Base-by-base conservation (phyloP, 2,888 invertebrate genomes). In the Schrankia costaestrigalis region DNA sequence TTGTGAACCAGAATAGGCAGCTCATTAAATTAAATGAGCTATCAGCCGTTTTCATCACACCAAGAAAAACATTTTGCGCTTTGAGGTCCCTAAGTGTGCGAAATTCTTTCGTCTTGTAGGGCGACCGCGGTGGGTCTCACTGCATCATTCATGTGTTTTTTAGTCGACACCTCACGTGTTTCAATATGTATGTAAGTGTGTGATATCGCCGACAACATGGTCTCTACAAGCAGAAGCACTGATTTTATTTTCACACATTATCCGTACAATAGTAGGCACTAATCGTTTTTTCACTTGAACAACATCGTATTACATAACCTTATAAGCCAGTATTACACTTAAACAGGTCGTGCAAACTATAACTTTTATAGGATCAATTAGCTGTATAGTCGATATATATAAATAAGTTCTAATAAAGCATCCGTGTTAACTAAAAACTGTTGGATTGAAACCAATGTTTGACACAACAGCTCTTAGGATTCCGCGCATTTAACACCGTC, bases 131-230 rank as follows among this genome's bases (percentile, higher is more conserved):
- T 62, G 78, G 66, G 78, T 80, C 81, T 74, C 84, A 69, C 84
- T 86, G 84, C 78, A 86, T 87, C 79, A 86, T 86, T 86, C 84
- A 87, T 81, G 63, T 35, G 69, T 72, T 86, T 86, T 87, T 87
- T 86, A 71, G 68, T 59, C 61, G 70, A 82, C 86, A 85, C 84
- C 84, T 81, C 77, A 74, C 75, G 58, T 56, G 70, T 81, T 78
- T 84, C 77, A 81, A 81, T 85, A 82, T 85, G 80, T 82, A 85
- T 82, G 74, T 51, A 38, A 46, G 50, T 64, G 69, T 78, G 73
- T 82, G 78, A 80, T 69, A 70, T 66, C 52, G 75, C 75, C 81
- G 79, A 70, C 74, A 59, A 41, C 43, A 47, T 13, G 48, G 39
- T 39, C 36, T 31, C 21, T 26, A 41, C 43, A 41, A 40, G 30